Conservation (phyloP, 2,888 invertebrate genomes). For the Druceiella hillmani region DNA sequence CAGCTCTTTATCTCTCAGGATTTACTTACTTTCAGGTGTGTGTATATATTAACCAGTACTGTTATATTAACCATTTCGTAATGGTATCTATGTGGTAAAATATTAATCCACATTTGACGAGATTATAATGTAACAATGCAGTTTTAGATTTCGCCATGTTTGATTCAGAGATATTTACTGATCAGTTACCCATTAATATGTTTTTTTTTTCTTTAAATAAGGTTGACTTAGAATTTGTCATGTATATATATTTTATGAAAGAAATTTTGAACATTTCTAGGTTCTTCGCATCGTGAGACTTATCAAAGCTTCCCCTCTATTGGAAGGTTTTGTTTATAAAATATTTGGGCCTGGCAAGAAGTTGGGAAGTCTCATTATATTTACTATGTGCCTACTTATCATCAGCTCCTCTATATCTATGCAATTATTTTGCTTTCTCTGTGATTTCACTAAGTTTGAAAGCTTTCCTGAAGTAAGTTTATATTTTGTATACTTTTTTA, state of each 20-base stretch:
- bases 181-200: too few relatives aligned
- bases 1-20: slow-evolving; percentile 85
- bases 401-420: slow-evolving; percentile 99
- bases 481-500: neutral
- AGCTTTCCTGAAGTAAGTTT: slow-evolving; percentile 86
- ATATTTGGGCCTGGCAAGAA: slow-evolving; percentile 95
- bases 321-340: slow-evolving; percentile 97
- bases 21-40: slow-evolving; percentile 93
- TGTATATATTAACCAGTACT: too few relatives aligned
- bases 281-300: slow-evolving; percentile 90
- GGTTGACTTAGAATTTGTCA: too few relatives aligned
- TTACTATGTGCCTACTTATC: slow-evolving; percentile 97
- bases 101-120: too few relatives aligned
- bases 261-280: too few relatives aligned
- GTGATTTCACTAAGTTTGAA: slow-evolving; percentile 94
- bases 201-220: too few relatives aligned
- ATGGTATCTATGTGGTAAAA: too few relatives aligned
- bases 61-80: too few relatives aligned
- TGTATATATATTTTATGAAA: too few relatives aligned
- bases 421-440: slow-evolving; percentile 96
- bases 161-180: too few relatives aligned
- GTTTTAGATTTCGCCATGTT: too few relatives aligned
- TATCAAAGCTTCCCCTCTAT: slow-evolving; percentile 96
- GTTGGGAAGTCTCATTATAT: slow-evolving; percentile 97
- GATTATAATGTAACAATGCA: too few relatives aligned